Evolutionary conservation across 2,888 invertebrate genomes (phyloP).

Genomic region (Melitaea athalia): DNA sequence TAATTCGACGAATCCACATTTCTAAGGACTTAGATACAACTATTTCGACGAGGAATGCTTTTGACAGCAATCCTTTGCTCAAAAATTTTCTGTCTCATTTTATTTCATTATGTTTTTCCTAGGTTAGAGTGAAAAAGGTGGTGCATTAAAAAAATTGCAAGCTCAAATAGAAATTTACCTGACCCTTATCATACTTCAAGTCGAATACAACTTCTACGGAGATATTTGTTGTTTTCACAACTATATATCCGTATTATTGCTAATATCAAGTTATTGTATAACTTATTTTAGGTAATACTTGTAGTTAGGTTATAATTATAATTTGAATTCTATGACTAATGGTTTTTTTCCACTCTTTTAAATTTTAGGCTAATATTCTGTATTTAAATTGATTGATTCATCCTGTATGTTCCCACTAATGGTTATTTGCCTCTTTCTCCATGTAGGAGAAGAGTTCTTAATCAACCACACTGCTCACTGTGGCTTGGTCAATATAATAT

Average conservation of each 20-base stretch:
- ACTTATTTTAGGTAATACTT: too few relatives aligned
- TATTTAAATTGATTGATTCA: too few relatives aligned
- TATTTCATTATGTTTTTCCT: slow-evolving; percentile 24
- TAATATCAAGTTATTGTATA: too few relatives aligned
- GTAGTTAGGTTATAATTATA: too few relatives aligned
- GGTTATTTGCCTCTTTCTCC: too few relatives aligned
- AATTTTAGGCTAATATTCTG: too few relatives aligned
- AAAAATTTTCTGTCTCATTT: slow-evolving; percentile 38
- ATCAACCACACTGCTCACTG: too few relatives aligned
- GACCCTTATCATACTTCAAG: slow-evolving; percentile 62
- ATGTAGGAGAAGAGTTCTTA: too few relatives aligned
- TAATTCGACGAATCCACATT: slow-evolving; percentile 10
- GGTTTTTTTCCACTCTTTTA: too few relatives aligned
- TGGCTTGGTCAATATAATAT: too few relatives aligned
- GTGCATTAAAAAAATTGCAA: slow-evolving; percentile 43
- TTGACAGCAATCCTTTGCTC: slow-evolving; percentile 48
- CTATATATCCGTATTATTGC: slow-evolving; percentile 4
- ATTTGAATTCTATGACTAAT: too few relatives aligned
- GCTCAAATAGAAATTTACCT: slow-evolving; percentile 59
- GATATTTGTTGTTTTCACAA: slow-evolving; percentile 28
- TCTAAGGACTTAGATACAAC: slow-evolving; percentile 41
- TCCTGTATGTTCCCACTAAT: too few relatives aligned
- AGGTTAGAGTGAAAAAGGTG: slow-evolving; percentile 44
- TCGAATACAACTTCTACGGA: slow-evolving; percentile 34
- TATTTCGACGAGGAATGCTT: slow-evolving; percentile 61